Evolutionary conservation across 2,113 vertebrate species (phyloP).

Genomic region (Archocentrus centrarchus): DNA sequence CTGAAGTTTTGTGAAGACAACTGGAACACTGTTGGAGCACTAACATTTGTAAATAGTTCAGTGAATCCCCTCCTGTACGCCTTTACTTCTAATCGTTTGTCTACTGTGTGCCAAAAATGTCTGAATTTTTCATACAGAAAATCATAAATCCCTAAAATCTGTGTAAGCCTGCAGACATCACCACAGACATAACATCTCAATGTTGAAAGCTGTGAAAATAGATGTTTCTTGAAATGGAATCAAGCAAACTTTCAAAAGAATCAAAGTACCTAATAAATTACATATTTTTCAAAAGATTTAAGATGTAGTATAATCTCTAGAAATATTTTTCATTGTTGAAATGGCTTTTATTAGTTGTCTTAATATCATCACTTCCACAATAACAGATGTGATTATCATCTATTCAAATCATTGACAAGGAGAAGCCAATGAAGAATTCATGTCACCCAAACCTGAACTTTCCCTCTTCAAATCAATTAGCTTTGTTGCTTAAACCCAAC

Average conservation of each 20-base stretch:
- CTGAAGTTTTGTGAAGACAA: neutral
- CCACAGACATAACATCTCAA: neutral
- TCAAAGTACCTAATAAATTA: slow-evolving; percentile 68
- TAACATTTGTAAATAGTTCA: slow-evolving; percentile 40
- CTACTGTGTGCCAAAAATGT: neutral
- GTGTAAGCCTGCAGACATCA: neutral
- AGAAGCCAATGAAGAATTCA: too few relatives aligned
- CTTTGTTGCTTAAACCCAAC: too few relatives aligned
- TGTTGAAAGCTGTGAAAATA: neutral
- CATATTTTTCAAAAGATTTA: neutral
- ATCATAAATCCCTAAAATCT: neutral
- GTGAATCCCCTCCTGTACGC: slow-evolving; percentile 47
- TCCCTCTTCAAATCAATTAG: too few relatives aligned
- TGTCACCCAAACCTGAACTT: too few relatives aligned
- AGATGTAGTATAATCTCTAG: neutral
- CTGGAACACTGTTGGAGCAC: neutral
- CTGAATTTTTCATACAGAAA: neutral
- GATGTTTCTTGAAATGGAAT: fast-evolving
- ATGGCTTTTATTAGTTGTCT: too few relatives aligned
- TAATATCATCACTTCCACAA: too few relatives aligned
- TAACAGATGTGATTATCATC: too few relatives aligned
- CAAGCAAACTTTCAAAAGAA: slow-evolving; percentile 80
- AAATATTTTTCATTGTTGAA: too few relatives aligned
- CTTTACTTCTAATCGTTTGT: slow-evolving; percentile 13
- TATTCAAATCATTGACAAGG: too few relatives aligned